Base-by-base conservation (phyloP, 2,797 vertebrate genomes). In the Cryptoprocta ferox region DNA sequence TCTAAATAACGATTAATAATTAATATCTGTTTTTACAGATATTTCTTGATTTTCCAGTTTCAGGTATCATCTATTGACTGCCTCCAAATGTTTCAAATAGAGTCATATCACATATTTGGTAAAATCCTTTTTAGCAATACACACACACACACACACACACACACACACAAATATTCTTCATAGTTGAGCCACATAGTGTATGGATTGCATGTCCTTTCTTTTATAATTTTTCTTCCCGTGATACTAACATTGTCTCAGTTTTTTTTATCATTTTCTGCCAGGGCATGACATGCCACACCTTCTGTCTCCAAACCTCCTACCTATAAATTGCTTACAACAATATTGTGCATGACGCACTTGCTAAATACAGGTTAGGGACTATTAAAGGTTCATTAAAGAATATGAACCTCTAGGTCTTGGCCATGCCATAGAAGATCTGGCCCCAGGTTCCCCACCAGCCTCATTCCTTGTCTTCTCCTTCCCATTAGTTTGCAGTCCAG, bases 31-130 rank as follows among this genome's bases (percentile, higher is more conserved):
- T 82, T 89, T 65, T 80, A 93, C 12, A 91, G 39, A 4, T 26
- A 35, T 76, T 93, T 86, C 26, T 94, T 90, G 56, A 71, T n/a
- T 86, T 88, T 84, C 59, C n/a, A 42, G 50, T 53, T 95, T 90
- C 59, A 59, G 39, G 19, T 94, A n/a, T 81, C 78, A 24, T 73
- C 66, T 78, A 65, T 32, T 75, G 21, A 68, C 82, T 81, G 4
- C 39, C 50, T 73, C 91, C 24, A 59, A 71, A 68, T 85, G n/a
- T 94, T 92, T 65, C 32, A 85, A 91, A 50, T 94, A n/a, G 32
- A 78, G 14, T 59, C 73, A 16, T 71, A 59, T 45, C 35, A 16
- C 13, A 1, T 70, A 56, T n/a, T 94, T 86, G n/a, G 14, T 66
- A 73, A 82, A 86, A 83, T 84, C 3, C 6, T 50, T 94, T 91